Conservation (phyloP, 2,888 invertebrate species). For the Hyles lineata region DNA sequence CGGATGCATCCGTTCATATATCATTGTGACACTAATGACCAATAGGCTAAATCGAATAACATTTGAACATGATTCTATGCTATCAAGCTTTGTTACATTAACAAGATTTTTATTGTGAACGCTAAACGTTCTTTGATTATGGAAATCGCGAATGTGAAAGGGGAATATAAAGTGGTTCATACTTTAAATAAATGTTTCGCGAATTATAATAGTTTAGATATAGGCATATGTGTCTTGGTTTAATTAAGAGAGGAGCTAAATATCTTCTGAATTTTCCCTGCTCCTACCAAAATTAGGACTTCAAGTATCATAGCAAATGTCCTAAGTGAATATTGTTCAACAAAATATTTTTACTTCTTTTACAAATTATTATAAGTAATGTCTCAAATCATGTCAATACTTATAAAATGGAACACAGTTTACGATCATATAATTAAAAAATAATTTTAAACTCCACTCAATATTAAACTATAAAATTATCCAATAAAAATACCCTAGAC, state of each 20-base stretch:
- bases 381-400: no score
- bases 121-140: background rate
- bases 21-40: constrained; percentile 27
- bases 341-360: background rate
- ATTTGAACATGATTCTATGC: background rate
- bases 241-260: no score
- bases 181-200: background rate
- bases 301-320: background rate
- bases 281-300: no score
- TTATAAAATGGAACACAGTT: constrained; percentile 2
- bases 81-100: background rate
- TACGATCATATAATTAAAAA: background rate
- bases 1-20: background rate
- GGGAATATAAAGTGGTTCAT: background rate
- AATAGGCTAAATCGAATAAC: constrained; percentile 19
- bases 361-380: no score
- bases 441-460: background rate
- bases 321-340: no score
- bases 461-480: background rate
- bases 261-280: no score
- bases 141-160: background rate
- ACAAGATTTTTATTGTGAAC: background rate
- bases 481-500: constrained; percentile 19
- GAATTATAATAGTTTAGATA: background rate
- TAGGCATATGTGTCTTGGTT: no score